These are phyloP conservation scores for Papilio gigon DNA, from an alignment of 2,888 invertebrate genomes.

Conservation along the genomic window DNA sequence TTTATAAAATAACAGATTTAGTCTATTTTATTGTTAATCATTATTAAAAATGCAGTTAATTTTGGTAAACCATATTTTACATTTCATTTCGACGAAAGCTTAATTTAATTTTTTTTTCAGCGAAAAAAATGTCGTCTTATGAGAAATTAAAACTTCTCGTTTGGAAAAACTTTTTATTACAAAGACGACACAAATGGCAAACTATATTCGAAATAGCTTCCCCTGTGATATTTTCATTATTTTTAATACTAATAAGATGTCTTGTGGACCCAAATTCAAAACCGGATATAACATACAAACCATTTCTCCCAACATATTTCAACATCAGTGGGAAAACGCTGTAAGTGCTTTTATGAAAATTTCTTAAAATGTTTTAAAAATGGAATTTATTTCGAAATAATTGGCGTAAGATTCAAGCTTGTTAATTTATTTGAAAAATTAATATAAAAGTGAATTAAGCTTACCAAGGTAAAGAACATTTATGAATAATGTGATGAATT, in stretches of 20 bases:
- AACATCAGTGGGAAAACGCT: constrained; percentile 67
- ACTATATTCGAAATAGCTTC: constrained; percentile 87
- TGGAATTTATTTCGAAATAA: neutral
- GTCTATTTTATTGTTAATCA: neutral
- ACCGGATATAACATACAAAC: constrained; percentile 63
- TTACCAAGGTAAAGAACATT: too few species aligned
- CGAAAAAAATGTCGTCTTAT: constrained; percentile 67
- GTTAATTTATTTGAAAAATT: too few species aligned
- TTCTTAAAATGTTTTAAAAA: neutral
- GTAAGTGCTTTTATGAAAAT: constrained; percentile 58
- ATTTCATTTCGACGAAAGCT: neutral
- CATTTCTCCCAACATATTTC: constrained; percentile 73
- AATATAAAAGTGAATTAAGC: too few species aligned
- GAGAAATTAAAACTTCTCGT: constrained; percentile 86
- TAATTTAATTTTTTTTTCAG: constrained; percentile 38
- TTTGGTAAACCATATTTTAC: neutral
- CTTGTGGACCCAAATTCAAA: constrained; percentile 84
- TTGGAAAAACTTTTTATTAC: constrained; percentile 92
- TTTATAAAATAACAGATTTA: neutral
- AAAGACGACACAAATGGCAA: constrained; percentile 88
- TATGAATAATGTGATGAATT: too few species aligned
- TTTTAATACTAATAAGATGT: constrained; percentile 88
- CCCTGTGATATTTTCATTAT: constrained; percentile 86
- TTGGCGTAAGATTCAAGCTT: too few species aligned
- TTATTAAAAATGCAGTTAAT: neutral